Conservation (phyloP, 2,888 invertebrate species). For the Barypeithes pellucidus region DNA sequence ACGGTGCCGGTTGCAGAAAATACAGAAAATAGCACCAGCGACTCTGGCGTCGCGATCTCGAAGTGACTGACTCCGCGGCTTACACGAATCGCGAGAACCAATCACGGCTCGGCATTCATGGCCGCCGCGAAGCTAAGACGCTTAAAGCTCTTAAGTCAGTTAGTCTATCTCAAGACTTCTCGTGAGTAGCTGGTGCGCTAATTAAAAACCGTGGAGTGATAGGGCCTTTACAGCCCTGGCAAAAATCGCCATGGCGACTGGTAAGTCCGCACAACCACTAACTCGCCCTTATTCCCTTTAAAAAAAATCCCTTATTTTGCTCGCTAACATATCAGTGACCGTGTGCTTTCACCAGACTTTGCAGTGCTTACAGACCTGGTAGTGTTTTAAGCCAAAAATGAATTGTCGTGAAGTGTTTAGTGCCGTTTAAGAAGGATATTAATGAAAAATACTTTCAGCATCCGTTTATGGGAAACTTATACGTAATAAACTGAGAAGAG, state of each 20-base stretch:
- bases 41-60: constrained; percentile 54
- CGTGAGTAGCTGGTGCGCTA: constrained; percentile 64
- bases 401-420: constrained; percentile 41
- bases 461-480: constrained; percentile 5
- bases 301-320: constrained; percentile 36
- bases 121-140: constrained; percentile 62
- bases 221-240: constrained; percentile 64
- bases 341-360: constrained; percentile 26
- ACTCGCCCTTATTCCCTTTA: constrained; percentile 19
- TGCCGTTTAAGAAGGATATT: constrained; percentile 14
- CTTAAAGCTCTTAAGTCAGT: constrained; percentile 59
- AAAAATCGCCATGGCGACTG: constrained; percentile 64
- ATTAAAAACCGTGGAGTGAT: constrained; percentile 63
- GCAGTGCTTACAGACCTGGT: constrained; percentile 18
- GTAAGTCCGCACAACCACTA: constrained; percentile 58
- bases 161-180: constrained; percentile 65
- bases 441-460: constrained; percentile 14
- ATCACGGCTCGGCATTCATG: constrained; percentile 60
- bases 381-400: constrained; percentile 15
- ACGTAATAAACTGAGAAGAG: constrained; percentile 51
- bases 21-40: constrained; percentile 43
- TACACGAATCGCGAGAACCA: constrained; percentile 60
- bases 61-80: constrained; percentile 59
- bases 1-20: constrained; percentile 50
- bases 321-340: constrained; percentile 26